Evolutionary conservation across 2,113 vertebrate species (phyloP), one percentile per base, ranked within the genome.

Genomic region (Acinonyx jubatus): DNA sequence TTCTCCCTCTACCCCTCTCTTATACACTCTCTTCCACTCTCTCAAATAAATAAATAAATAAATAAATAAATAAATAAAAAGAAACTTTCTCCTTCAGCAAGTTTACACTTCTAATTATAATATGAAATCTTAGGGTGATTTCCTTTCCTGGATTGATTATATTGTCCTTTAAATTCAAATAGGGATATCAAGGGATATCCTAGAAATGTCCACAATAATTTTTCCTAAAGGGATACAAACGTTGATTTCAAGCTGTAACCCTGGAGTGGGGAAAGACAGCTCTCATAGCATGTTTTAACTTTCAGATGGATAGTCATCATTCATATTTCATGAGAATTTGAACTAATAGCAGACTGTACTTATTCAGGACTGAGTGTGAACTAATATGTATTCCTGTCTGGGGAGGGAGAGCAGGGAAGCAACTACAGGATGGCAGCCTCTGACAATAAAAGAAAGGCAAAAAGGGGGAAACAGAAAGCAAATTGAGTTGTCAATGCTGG

Each of bases 251-350:
- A 84, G 74, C 80, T 96, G 85, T 96, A 98, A 98, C 82, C 89
- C 94, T 97, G 55, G 84, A 95, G 93, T 96, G 45, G 96, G 94
- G 5, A n/a, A 7, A 11, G 3, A 7, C 45, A 89, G 89, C 66
- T 94, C 88, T 96, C 93, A 95, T 55, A 96, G 84, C 25, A 89
- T 88, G n/a, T 84, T 98, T 97, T 96, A 97, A 90, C n/a, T 87
- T 96, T 95, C 84, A 96, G 90, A 65, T 95, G 92, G 85, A 95
- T 94, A 98, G 97, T 97, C 97, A 98, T 98, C 91, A 97, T 86
- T 96, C 76, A 69, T 16, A 10, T 95, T 97, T 98, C 97, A 71
- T 6, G 85, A 95, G 93, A 95, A 92, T 78, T 88, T 96, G 61
- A 97, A 93, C 97, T 98, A 98, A 79, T 73, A 95, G 36, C 65